phyloP scores from a whole-genome alignment of 2,797 vertebrate species.

The Esox lucius region DNA sequence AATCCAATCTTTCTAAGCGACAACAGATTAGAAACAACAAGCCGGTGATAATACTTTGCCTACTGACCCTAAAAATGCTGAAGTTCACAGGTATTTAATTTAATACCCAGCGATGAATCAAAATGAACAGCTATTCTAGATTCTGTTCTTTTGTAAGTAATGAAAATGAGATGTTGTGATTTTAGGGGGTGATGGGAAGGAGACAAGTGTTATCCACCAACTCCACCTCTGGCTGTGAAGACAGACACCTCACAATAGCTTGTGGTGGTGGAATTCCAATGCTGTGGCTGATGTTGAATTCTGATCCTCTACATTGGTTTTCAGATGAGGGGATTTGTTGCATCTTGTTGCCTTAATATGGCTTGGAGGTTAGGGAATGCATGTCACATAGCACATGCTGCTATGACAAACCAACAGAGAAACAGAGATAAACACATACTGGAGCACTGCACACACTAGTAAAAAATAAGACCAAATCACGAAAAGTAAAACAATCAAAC shows the following conservation, averaged over 20 bases:
- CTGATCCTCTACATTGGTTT: constrained; percentile 59
- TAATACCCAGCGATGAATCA: constrained; percentile 20
- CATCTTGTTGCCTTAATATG: constrained; percentile 57
- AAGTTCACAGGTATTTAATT: constrained; percentile 29
- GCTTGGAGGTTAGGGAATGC: constrained; percentile 64
- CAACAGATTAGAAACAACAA: constrained; percentile 32
- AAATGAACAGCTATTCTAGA: constrained; percentile 44
- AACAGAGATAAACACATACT: constrained; percentile 62
- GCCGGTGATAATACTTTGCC: constrained; percentile 38
- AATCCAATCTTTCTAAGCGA: constrained; percentile 32
- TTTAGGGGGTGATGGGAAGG: constrained; percentile 44
- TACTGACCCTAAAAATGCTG: constrained; percentile 59
- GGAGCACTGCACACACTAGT: constrained; percentile 26
- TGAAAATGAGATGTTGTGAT: constrained; percentile 41
- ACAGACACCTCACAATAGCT: constrained; percentile 39
- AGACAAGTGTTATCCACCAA: constrained; percentile 48
- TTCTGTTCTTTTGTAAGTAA: constrained; percentile 41
- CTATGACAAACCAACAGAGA: constrained; percentile 69
- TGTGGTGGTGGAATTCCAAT: constrained; percentile 47
- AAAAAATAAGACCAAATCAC: constrained; percentile 66
- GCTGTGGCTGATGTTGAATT: constrained; percentile 51
- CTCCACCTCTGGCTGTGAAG: constrained; percentile 49
- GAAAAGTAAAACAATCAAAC: constrained; percentile 41
- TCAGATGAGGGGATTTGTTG: constrained; percentile 60
- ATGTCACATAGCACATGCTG: constrained; percentile 80